Conservation (phyloP, 2,113 vertebrate genomes). For the Xenus cinereus region DNA sequence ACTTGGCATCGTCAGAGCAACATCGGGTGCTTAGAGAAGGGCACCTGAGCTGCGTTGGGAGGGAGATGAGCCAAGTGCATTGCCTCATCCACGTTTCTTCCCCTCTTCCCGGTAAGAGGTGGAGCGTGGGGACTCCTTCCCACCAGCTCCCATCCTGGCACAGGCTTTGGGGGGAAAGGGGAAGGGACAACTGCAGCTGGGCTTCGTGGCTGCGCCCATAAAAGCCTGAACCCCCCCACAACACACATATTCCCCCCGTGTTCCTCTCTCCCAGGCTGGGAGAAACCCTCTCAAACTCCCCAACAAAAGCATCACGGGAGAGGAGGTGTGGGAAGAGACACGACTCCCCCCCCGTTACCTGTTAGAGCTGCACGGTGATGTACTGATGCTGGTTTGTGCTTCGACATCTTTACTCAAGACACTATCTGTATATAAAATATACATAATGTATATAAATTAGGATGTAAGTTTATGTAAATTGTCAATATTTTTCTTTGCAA, state of each 20-base stretch:
- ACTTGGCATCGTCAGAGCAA: too few species aligned
- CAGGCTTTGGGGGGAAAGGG: background rate
- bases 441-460: conserved; percentile 76
- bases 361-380: background rate
- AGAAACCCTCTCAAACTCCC: background rate
- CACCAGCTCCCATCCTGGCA: background rate
- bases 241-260: too few species aligned
- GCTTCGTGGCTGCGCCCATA: background rate
- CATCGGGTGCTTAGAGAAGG: background rate
- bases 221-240: background rate
- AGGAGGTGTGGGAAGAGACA: background rate
- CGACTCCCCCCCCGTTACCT: background rate
- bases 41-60: background rate
- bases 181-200: background rate
- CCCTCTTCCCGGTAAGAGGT: background rate
- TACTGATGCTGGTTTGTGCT: background rate
- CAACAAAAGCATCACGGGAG: rapidly evolving
- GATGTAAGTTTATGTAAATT: conserved; percentile 70
- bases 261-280: background rate
- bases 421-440: conserved; percentile 71
- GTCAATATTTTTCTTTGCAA: conserved; percentile 57
- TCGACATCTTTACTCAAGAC: background rate
- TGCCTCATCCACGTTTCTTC: background rate
- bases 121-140: background rate
- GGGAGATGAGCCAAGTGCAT: background rate